Evolutionary conservation across 2,113 vertebrate species (phyloP), one percentile per base, ranked within the genome.

Genomic region (Sapajus apella): DNA sequence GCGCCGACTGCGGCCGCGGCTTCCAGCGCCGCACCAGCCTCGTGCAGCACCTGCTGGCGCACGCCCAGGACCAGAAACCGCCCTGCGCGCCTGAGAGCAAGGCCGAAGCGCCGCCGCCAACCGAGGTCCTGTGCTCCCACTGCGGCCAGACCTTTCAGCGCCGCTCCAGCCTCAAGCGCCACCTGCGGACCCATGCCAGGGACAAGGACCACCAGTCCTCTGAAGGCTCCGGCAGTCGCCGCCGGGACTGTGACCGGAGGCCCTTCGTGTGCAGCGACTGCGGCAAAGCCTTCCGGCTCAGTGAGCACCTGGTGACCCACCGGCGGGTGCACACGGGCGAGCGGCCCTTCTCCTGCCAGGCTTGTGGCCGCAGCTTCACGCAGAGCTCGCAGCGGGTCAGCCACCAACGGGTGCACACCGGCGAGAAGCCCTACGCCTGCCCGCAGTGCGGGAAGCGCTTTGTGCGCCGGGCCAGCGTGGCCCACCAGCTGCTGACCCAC

Each of bases 201-300:
- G 96, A 93, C 72, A 93, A 96, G 81, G 83, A 85, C 27, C 97
- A 58, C 81, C 82, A 81, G 64, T 86, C 94, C 43, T 1, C 50
- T 0, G 91, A 97, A 18, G 95, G 90, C 35, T 52, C 92, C 0
- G 30, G 84, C 40, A 70, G 76, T 80, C 92, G 45, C 55, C 77
- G 50, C 3, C 76, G 61, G 0, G 27, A 16, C 20, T 55, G 92
- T 0, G 97, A 98, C 55, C 80, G 72, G 25, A 86, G 97, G 40
- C 98, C 98, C 2, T 98, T 99, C 47, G 97, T 81, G 90, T 99
- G 99, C 96, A 86, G 97, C 0, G 99, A 99, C 25, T 99, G 99
- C 2, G 98, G 98, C 5, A 99, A 99, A 95, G 98, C 98, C 73
- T 99, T 99, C 97, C 98, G 98, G 6, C 98, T 99, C 20, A 98